These are phyloP conservation scores for Physocephala rufipes DNA, from an alignment of 2,888 invertebrate genomes.

Conservation along the genomic window DNA sequence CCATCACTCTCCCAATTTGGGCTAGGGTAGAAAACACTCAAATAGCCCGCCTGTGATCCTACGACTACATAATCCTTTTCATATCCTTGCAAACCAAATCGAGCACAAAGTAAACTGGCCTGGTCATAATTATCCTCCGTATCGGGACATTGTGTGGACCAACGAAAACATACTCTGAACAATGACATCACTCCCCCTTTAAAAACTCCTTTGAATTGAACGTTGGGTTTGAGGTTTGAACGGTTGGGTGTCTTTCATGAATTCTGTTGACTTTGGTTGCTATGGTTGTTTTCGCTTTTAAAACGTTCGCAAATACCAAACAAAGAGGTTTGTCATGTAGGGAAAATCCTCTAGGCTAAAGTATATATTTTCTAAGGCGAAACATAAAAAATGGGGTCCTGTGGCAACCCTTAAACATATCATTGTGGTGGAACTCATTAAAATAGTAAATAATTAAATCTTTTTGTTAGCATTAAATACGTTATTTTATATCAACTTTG, in stretches of 20 bases:
- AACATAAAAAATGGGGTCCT: too few relatives aligned
- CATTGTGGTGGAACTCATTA: too few relatives aligned
- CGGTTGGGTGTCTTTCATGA: neutral
- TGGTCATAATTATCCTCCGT: slow-evolving; percentile 69
- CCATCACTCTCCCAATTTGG: slow-evolving; percentile 60
- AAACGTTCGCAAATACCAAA: too few relatives aligned
- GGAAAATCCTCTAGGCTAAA: too few relatives aligned
- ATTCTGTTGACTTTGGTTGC: neutral
- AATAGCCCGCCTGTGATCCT: slow-evolving; percentile 81
- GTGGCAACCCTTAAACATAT: too few relatives aligned
- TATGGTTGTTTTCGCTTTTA: neutral
- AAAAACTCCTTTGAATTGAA: too few relatives aligned
- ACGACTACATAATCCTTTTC: slow-evolving; percentile 77
- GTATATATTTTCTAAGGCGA: too few relatives aligned
- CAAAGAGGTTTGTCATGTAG: too few relatives aligned
- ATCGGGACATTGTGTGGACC: slow-evolving; percentile 76
- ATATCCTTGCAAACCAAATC: slow-evolving; percentile 70
- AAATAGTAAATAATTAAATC: too few relatives aligned
- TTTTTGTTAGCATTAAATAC: too few relatives aligned
- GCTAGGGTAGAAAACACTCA: slow-evolving; percentile 79
- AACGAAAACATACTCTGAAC: slow-evolving; percentile 90
- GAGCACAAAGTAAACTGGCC: slow-evolving; percentile 66
- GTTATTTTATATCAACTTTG: too few relatives aligned
- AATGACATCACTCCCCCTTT: slow-evolving; percentile 79
- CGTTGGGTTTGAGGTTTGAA: too few relatives aligned